Evolutionary conservation across 2,888 invertebrate species (phyloP), one percentile per base, ranked within the genome.

Genomic region (Lamproptera curius): DNA sequence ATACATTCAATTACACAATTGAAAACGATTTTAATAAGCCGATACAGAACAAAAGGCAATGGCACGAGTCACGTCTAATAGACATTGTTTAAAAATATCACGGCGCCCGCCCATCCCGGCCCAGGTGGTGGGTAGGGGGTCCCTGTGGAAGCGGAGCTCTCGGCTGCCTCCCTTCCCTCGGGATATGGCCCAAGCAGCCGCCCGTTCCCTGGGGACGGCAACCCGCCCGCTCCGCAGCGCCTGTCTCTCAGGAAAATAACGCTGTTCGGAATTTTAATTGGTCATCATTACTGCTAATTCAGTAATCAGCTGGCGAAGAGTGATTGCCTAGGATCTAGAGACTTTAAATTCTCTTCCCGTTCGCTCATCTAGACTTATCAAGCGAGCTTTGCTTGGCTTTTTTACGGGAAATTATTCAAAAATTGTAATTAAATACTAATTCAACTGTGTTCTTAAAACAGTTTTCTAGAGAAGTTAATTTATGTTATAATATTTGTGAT

Each of bases 231-330:
- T 59, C 58, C 61, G 61, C 61, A 63, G 63, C 60, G 59, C 62
- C 46, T 42, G 47, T 42, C 48, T 48, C 48, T 16, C 48, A 43
- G 73, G 76, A 74, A 79, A 78, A 79, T 73, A 73, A 67, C 76
- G 76, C 82, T 76, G 79, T 73, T 76, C 70, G 68, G n/a, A 76
- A 70, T 77, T 79, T 78, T 83, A 85, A 84, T 83, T 84, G 79
- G 76, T 76, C 59, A 60, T 50, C 31, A 35, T 16, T 35, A 35
- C 28, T 31, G 11, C 11, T 31, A 31, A 31, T 31, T 31, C 31
- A 3, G n/a, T 9, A 20, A 20, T 20, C 3, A 20, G 6, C 20
- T n/a, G n/a, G n/a, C n/a, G n/a, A n/a, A n/a, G n/a, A n/a, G n/a
- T n/a, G n/a, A n/a, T n/a, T n/a, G n/a, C n/a, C n/a, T n/a, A n/a